These are phyloP conservation scores for Crypturellus tataupa DNA, from an alignment of 2,797 vertebrate genomes.

Conservation along the genomic window DNA sequence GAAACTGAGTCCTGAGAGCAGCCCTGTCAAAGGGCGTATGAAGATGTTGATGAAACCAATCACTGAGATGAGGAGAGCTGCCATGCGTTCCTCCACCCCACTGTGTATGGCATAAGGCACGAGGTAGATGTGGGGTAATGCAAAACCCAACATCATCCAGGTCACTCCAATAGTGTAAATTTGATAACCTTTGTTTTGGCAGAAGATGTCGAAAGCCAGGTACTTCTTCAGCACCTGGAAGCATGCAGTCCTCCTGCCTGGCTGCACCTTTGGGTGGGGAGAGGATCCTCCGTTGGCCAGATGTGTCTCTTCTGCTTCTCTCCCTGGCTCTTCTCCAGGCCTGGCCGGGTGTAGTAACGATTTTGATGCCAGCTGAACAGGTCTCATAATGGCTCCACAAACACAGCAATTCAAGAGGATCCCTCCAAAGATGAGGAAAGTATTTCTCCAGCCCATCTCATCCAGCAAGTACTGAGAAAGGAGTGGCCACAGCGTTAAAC, in stretches of 20 bases:
- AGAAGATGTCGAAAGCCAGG: conserved; percentile 93
- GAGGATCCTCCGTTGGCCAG: conserved; percentile 26
- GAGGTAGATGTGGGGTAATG: conserved; percentile 89
- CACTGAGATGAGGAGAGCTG: conserved; percentile 90
- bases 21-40: conserved; percentile 86
- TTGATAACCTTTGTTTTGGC: conserved; percentile 85
- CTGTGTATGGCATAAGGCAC: conserved; percentile 89
- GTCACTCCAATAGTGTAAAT: conserved; percentile 86
- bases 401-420: conserved; percentile 92
- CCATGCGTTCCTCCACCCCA: conserved; percentile 82
- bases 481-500: conserved; percentile 88
- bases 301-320: conserved; percentile 11
- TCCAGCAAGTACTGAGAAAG: conserved; percentile 89
- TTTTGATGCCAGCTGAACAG: conserved; percentile 69
- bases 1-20: conserved; percentile 83
- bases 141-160: conserved; percentile 92
- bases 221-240: conserved; percentile 78
- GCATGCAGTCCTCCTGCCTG: conserved; percentile 16
- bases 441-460: conserved; percentile 92
- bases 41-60: conserved; percentile 92
- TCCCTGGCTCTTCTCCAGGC: background rate
- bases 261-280: background rate
- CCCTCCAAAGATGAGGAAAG: conserved; percentile 91
- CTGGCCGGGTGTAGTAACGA: background rate
- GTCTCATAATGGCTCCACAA: conserved; percentile 93